Percentiles rank a stretch among this genome's conserved stretches.
These are phyloP conservation scores for Ephestia elutella DNA, from an alignment of 1,140 invertebrate genomes.

Conservation along the genomic window DNA sequence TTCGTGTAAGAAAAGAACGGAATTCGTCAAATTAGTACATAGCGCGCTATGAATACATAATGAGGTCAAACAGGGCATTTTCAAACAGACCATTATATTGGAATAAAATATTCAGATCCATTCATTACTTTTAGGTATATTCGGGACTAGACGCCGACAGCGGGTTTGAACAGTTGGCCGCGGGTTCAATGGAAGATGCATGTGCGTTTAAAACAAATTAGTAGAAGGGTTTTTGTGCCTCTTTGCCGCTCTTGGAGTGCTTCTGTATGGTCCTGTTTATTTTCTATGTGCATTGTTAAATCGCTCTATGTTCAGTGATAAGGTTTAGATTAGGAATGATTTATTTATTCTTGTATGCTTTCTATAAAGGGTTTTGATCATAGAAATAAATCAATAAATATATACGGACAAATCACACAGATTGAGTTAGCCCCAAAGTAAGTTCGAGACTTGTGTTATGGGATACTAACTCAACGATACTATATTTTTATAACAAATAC, in stretches of 20 bases:
- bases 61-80: slow-evolving; percentile 68
- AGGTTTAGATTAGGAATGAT: not conserved
- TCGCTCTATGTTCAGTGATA: not conserved
- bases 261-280: slow-evolving; percentile 1
- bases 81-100: slow-evolving; percentile 57
- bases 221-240: slow-evolving; percentile 23
- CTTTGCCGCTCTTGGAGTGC: slow-evolving; percentile 16
- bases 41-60: slow-evolving; percentile 66
- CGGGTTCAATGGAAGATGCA: slow-evolving; percentile 20
- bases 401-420: too few relatives aligned
- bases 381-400: too few relatives aligned
- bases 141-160: slow-evolving; percentile 50
- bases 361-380: too few relatives aligned
- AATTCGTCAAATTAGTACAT: slow-evolving; percentile 59
- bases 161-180: slow-evolving; percentile 62
- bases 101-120: slow-evolving; percentile 71
- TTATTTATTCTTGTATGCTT: not conserved
- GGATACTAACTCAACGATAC: too few relatives aligned
- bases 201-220: slow-evolving; percentile 31
- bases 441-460: too few relatives aligned
- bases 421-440: too few relatives aligned
- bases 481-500: too few relatives aligned
- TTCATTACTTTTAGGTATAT: slow-evolving; percentile 55
- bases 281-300: not conserved
- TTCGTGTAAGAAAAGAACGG: slow-evolving; percentile 43